A percentile compares a stretch with the other conserved stretches of the same genome.
Conservation (phyloP, 1,140 invertebrate genomes). For the Melitaea cinxia region DNA sequence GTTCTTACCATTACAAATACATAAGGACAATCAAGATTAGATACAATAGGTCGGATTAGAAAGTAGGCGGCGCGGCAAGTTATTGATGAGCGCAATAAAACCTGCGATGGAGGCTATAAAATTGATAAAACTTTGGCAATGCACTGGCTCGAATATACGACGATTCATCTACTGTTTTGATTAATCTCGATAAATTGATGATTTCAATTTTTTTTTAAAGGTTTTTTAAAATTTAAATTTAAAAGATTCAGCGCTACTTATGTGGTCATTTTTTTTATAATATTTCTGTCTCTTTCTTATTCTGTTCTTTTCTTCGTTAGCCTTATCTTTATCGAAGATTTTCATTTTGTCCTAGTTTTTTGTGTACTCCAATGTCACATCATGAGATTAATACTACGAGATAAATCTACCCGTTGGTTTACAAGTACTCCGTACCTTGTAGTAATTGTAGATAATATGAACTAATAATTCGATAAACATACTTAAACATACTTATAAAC, state of each 20-base stretch:
- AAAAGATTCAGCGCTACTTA: neutral
- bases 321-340: too few relatives aligned
- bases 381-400: too few relatives aligned
- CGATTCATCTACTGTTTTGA: slow-evolving; percentile 12
- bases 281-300: too few relatives aligned
- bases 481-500: too few relatives aligned
- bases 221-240: neutral
- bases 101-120: slow-evolving; percentile 45
- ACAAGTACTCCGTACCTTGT: too few relatives aligned
- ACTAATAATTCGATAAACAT: too few relatives aligned
- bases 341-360: too few relatives aligned
- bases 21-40: slow-evolving; percentile 1
- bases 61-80: slow-evolving; percentile 22
- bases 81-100: slow-evolving; percentile 52
- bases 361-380: too few relatives aligned
- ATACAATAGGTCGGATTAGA: slow-evolving; percentile 6
- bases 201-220: slow-evolving; percentile 7
- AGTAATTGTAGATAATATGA: too few relatives aligned
- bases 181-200: slow-evolving; percentile 11
- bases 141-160: slow-evolving; percentile 27
- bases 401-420: too few relatives aligned
- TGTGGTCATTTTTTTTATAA: too few relatives aligned
- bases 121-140: slow-evolving; percentile 45
- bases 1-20: neutral
- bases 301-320: too few relatives aligned